Base-by-base conservation (phyloP, 2,113 vertebrate species). In the Epinephelus cyanopodus region DNA sequence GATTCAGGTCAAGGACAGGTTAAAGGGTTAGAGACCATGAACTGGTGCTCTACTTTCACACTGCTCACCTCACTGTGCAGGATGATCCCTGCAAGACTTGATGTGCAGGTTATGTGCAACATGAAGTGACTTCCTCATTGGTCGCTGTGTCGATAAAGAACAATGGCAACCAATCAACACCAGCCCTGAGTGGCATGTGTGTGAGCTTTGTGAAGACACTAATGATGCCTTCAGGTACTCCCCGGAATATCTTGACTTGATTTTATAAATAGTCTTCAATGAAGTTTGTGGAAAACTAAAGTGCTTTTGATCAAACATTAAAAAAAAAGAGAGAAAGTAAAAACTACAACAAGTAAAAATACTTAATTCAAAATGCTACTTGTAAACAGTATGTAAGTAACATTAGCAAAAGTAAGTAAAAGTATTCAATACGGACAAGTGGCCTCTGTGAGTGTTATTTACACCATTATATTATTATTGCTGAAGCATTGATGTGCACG, bases 121-220 rank as follows among this genome's bases (percentile, higher is more conserved):
- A 74, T 53, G 47, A 65, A 81, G 25, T 21, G 45, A 45, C 61
- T 52, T 25, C 27, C 62, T 78, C 56, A 85, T 92, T 91, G 89
- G 82, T 17, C 66, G 60, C 21, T 45, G 6, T 27, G 2, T 4
- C 53, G 5, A 82, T 82, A 89, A 81, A 77, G 60, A 67, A 47
- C n/a, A 50, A 9, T 29, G 39, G 52, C 47, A 84, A 50, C 90
- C 90, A 91, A 90, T 92, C 70, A 75, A 7, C 42, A 15, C 7
- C 52, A 5, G 48, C 14, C 45, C 18, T 1, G 3, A 66, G 70
- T 67, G 67, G 80, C 37, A 85, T 77, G 73, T 48, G 53, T 53
- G 74, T 3, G 50, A 37, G 45, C 65, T 18, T 52, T 61, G 50
- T 54, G 76, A 48, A 72, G 71, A 78, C 79, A 60, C 17, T 4